These are phyloP conservation scores for Protobothrops flavoviridis DNA, from an alignment of 2,113 vertebrate species.

Conservation along the genomic window DNA sequence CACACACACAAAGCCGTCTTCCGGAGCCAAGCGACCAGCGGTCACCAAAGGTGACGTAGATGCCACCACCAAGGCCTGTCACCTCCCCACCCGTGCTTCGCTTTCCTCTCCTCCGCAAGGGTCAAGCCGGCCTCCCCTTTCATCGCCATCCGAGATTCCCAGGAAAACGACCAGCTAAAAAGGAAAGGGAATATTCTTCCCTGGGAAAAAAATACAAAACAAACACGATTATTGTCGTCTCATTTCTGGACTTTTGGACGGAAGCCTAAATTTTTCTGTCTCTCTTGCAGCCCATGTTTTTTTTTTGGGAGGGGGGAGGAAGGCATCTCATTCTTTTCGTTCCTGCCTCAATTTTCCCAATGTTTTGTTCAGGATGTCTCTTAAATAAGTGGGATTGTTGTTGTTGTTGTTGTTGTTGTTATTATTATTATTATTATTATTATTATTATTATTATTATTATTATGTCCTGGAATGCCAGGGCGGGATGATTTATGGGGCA, in stretches of 20 bases:
- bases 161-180: slow-evolving; percentile 98
- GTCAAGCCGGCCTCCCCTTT: slow-evolving; percentile 88
- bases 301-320: no score
- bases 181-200: slow-evolving; percentile 61
- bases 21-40: slow-evolving; percentile 86
- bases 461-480: no score
- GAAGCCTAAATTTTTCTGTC: not conserved
- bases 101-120: slow-evolving; percentile 83
- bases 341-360: not conserved
- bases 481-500: no score
- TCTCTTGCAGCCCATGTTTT: not conserved
- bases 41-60: slow-evolving; percentile 81
- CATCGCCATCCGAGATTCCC: slow-evolving; percentile 86
- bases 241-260: not conserved
- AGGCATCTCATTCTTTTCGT: not conserved
- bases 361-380: not conserved
- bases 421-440: no score
- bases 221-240: not conserved
- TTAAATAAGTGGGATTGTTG: not conserved
- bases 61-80: slow-evolving; percentile 78
- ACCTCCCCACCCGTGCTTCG: slow-evolving; percentile 71
- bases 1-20: slow-evolving; percentile 82
- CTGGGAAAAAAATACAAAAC: slow-evolving; percentile 40
- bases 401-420: no score
- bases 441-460: no score